Evolutionary conservation across 2,113 vertebrate genomes (phyloP).

Genomic region (Promerops cafer): DNA sequence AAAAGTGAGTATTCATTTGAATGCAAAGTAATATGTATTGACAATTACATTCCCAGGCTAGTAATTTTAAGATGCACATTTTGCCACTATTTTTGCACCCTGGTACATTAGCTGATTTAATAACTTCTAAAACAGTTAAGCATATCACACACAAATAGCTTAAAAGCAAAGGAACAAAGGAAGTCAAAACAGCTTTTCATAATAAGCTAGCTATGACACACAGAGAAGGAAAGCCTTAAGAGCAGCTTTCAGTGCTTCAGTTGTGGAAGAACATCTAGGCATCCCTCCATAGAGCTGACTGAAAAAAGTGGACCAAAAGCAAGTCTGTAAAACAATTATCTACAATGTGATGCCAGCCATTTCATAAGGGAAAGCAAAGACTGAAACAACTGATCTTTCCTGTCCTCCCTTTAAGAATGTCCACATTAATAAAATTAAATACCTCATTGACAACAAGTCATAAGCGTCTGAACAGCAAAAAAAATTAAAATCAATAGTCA

Average conservation of each 20-base stretch:
- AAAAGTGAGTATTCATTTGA: slow-evolving; percentile 19
- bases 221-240: not conserved
- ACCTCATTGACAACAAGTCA: not conserved
- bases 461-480: not conserved
- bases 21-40: slow-evolving; percentile 20
- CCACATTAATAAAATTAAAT: slow-evolving; percentile 33
- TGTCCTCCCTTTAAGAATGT: not conserved
- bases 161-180: not conserved
- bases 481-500: slow-evolving; percentile 5
- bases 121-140: slow-evolving; percentile 8
- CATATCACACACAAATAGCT: not conserved
- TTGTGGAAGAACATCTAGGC: not conserved
- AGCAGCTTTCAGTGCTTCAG: not conserved
- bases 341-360: not conserved
- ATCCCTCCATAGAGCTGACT: not conserved
- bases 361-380: not conserved
- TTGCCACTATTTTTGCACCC: not conserved
- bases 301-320: not conserved
- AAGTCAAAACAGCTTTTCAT: not conserved
- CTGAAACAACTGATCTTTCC: slow-evolving; percentile 42
- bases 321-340: slow-evolving; percentile 30
- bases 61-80: slow-evolving; percentile 27
- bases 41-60: slow-evolving; percentile 19
- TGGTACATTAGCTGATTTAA: not conserved
- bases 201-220: not conserved